Evolutionary conservation across 2,888 invertebrate species (phyloP).

Genomic region (Plusia festucae): DNA sequence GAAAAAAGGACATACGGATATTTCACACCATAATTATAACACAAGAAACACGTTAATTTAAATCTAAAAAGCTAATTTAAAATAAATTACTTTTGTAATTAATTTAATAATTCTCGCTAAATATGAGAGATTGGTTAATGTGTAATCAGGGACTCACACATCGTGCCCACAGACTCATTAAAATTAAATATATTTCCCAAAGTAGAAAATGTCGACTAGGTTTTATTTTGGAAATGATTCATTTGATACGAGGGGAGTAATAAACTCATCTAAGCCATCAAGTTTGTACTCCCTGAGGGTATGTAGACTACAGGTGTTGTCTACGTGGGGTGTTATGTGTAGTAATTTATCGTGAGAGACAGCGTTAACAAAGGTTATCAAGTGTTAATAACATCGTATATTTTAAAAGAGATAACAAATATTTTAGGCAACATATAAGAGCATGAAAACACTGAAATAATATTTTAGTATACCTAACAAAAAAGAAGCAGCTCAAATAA

Average conservation of each 20-base stretch:
- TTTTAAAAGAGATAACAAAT: not conserved
- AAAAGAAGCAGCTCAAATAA: too few species aligned
- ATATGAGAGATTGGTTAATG: constrained; percentile 34
- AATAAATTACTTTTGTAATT: constrained; percentile 24
- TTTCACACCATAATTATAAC: not conserved
- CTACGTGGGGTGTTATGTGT: not conserved
- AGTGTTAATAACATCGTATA: constrained; percentile 1
- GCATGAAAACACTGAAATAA: not conserved
- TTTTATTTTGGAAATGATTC: constrained; percentile 3
- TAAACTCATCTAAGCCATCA: not conserved
- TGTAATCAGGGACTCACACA: constrained; percentile 18
- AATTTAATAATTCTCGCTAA: constrained; percentile 36
- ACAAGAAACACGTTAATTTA: not conserved
- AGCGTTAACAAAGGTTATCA: not conserved
- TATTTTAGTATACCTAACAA: too few species aligned
- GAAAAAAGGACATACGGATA: not conserved
- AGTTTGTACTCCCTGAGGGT: not conserved
- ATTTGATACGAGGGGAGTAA: constrained; percentile 5
- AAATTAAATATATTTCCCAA: constrained; percentile 27
- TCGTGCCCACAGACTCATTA: constrained; percentile 18
- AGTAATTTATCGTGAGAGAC: constrained; percentile 4
- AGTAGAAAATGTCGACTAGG: constrained; percentile 5
- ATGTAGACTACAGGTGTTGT: not conserved
- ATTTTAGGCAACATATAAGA: not conserved
- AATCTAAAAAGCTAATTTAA: constrained; percentile 7